Evolutionary conservation across 1,140 invertebrate species (phyloP), one percentile per base, ranked within the genome.

Genomic region (Macrostomum lignano): DNA sequence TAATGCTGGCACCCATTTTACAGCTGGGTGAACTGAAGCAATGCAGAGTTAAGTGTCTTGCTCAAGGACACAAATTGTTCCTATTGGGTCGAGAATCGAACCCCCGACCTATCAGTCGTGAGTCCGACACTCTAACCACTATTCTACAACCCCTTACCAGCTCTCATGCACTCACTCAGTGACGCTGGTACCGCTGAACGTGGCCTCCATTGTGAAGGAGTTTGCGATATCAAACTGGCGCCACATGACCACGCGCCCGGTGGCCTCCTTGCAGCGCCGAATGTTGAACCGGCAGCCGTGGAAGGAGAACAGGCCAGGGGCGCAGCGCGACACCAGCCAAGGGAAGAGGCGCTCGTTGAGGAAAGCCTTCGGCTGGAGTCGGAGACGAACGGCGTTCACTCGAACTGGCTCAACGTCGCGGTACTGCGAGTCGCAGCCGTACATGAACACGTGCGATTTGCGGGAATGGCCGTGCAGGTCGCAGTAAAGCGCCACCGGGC

Each of bases 401-500:
- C 15, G 15, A 28, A 28, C 19, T 9, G 26, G 19, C 15, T 28
- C 3, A 15, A 28, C n/a, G n/a, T n/a, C n/a, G n/a, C n/a, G 19
- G 19, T 28, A 28, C 9, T 28, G 26, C 9, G 26, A 28, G 9
- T 3, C 31, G 24, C 79, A 88, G 40, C 74, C 54, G 40, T 57
- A 59, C 36, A 58, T 52, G 43, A 58, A 58, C 24, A 57, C 51
- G 48, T 57, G 54, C 23, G 53, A 51, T 33, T 52, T 49, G 21
- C 51, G 41, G 37, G 50, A 55, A 41, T 59, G 55, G 20, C 55
- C 55, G 41, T 58, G 55, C 14, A 59, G 36, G 38, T 57, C 56
- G 44, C 55, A 58, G 36, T 56, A 58, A 1, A 55, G 42, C 19
- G 57, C 40, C 10, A 58, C 44, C 28, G 76, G 76, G 51, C 74